Conservation (phyloP, 2,888 invertebrate genomes). For the Drosophila prolongata region DNA sequence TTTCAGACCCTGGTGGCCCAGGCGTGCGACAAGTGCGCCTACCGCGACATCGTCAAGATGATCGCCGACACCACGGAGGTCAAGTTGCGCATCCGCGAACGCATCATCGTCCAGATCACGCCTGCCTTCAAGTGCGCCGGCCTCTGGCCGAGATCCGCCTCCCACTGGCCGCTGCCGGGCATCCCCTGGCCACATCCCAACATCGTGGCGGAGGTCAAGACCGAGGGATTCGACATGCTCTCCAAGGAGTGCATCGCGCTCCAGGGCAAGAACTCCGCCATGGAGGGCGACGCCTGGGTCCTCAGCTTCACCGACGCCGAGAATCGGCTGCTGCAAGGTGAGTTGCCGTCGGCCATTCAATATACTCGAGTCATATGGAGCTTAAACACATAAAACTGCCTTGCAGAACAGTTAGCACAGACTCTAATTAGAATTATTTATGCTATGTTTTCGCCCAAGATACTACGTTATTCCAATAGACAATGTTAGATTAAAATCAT, state of each 20-base stretch:
- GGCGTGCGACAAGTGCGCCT: slow-evolving; percentile 97
- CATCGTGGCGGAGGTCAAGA: slow-evolving; percentile 96
- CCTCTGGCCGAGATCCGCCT: slow-evolving; percentile 96
- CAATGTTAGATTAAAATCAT: too few species aligned
- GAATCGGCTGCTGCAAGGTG: slow-evolving; percentile 92
- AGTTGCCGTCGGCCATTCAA: slow-evolving; percentile 25
- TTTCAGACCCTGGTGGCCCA: slow-evolving; percentile 96
- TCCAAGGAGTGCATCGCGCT: slow-evolving; percentile 94
- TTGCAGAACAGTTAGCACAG: too few species aligned
- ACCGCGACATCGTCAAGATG: slow-evolving; percentile 97
- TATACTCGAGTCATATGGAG: not conserved
- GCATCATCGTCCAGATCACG: slow-evolving; percentile 97
- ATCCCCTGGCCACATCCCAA: slow-evolving; percentile 97
- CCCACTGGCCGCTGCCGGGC: slow-evolving; percentile 96
- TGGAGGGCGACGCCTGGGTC: slow-evolving; percentile 99
- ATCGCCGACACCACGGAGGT: slow-evolving; percentile 98
- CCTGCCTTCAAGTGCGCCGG: slow-evolving; percentile 97
- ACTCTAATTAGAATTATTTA: too few species aligned
- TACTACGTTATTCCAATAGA: too few species aligned
- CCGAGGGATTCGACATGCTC: slow-evolving; percentile 96
- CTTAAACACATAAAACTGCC: too few species aligned
- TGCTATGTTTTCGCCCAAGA: too few species aligned
- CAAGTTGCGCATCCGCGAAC: slow-evolving; percentile 94
- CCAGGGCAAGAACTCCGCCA: slow-evolving; percentile 94
- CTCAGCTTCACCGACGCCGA: slow-evolving; percentile 96